A percentile compares a stretch with the other conserved stretches of the same genome.
These are phyloP conservation scores for Tetranychus truncatus DNA, from an alignment of 2,888 invertebrate genomes.

Conservation along the genomic window DNA sequence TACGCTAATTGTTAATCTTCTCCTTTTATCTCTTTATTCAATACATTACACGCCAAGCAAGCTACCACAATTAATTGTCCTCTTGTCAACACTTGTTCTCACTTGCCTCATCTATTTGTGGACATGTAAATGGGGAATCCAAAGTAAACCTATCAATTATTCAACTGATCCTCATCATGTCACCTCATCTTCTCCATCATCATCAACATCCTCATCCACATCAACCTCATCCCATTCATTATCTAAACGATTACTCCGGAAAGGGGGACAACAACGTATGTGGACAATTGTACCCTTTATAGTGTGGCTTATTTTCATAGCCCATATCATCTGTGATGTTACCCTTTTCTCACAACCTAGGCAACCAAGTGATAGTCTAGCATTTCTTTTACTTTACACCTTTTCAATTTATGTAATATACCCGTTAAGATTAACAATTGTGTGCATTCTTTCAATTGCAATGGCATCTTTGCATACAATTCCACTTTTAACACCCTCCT, in stretches of 20 bases:
- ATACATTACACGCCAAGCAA: constrained; percentile 15
- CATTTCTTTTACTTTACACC: constrained; percentile 51
- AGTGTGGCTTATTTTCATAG: constrained; percentile 39
- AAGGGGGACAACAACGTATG: constrained; percentile 7
- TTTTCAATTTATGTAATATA: constrained; percentile 54
- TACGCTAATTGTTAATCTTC: constrained; percentile 25
- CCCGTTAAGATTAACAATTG: constrained; percentile 44
- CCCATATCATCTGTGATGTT: constrained; percentile 31
- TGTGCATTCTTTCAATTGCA: constrained; percentile 24
- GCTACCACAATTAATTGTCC: background rate
- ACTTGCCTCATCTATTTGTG: background rate
- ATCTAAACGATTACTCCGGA: background rate
- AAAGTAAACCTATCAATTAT: background rate
- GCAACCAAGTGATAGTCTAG: constrained; percentile 43
- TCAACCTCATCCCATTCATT: background rate
- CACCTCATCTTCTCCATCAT: constrained; percentile 12
- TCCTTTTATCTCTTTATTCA: constrained; percentile 22
- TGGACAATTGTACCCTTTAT: constrained; percentile 26
- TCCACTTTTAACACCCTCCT: background rate
- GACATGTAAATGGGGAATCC: background rate
- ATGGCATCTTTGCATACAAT: constrained; percentile 24
- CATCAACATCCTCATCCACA: background rate
- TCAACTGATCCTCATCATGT: constrained; percentile 6
- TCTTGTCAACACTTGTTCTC: background rate
- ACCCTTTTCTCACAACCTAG: constrained; percentile 43